Evolutionary conservation across 2,113 vertebrate species (phyloP).

Genomic region (Athene cunicularia): DNA sequence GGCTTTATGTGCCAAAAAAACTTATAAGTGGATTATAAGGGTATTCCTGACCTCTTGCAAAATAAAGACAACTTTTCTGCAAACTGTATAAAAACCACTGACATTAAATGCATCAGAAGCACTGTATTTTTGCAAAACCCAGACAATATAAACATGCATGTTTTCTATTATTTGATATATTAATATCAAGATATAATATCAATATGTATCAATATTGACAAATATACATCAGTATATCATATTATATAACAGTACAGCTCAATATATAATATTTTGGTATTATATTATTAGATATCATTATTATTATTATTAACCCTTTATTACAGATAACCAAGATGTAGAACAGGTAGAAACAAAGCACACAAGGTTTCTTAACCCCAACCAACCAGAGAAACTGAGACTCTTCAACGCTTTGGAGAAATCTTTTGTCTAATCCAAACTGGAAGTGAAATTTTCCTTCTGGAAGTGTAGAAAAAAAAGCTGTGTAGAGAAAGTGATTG

Average conservation of each 20-base stretch:
- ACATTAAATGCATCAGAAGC: neutral
- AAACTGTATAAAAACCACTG: neutral
- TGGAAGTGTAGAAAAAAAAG: neutral
- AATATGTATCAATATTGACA: too few relatives aligned
- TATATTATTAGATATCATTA: too few relatives aligned
- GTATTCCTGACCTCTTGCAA: neutral
- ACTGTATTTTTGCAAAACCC: neutral
- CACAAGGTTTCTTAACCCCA: neutral
- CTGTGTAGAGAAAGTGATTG: neutral
- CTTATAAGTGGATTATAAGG: neutral
- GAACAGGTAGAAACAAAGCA: neutral
- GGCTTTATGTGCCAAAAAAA: neutral
- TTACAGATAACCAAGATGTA: accelerated
- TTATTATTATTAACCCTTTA: neutral
- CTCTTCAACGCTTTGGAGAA: neutral
- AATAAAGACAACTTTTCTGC: neutral
- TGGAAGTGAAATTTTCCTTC: neutral
- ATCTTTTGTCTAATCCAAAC: neutral
- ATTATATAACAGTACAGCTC: too few relatives aligned
- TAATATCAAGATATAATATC: too few relatives aligned
- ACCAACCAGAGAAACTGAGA: neutral
- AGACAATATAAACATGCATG: neutral
- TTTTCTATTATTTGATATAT: too few relatives aligned
- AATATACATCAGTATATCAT: too few relatives aligned
- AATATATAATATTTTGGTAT: too few relatives aligned